A percentile compares a stretch with the other conserved stretches of the same genome.
phyloP scores from a whole-genome alignment of 2,797 vertebrate species.

The Enteromius fasciolatus region DNA sequence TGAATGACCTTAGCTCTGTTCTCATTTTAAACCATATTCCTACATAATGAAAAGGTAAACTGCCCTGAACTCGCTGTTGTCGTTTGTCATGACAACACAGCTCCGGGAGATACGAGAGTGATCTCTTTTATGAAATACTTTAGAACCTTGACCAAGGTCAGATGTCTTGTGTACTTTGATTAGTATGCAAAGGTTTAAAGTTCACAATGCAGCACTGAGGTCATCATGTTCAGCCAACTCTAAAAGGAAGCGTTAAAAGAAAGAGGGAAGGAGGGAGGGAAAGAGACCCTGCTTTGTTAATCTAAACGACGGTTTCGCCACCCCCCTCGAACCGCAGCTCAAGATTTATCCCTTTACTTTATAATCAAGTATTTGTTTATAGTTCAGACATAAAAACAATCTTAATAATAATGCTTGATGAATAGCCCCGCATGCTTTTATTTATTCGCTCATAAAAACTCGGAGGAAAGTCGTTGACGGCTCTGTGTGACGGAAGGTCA shows the following conservation, averaged over 20 bases:
- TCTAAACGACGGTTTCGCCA: slow-evolving; percentile 73
- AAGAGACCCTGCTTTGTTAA: slow-evolving; percentile 72
- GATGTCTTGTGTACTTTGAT: slow-evolving; percentile 50
- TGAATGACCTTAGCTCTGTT: slow-evolving; percentile 39
- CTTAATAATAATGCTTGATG: slow-evolving; percentile 78
- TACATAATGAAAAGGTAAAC: slow-evolving; percentile 35
- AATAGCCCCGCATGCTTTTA: slow-evolving; percentile 74
- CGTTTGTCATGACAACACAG: slow-evolving; percentile 36
- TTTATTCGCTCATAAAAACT: slow-evolving; percentile 82
- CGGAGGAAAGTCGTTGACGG: slow-evolving; percentile 68
- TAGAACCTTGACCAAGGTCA: slow-evolving; percentile 58
- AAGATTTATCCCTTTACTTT: slow-evolving; percentile 78
- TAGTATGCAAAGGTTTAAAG: slow-evolving; percentile 61
- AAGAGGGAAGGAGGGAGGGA: slow-evolving; percentile 32
- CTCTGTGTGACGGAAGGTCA: slow-evolving; percentile 74
- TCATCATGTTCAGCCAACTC: slow-evolving; percentile 58
- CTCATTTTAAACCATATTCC: slow-evolving; percentile 29
- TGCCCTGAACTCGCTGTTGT: slow-evolving; percentile 43
- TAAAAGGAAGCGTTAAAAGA: slow-evolving; percentile 54
- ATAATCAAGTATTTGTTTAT: slow-evolving; percentile 84
- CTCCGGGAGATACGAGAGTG: slow-evolving; percentile 40
- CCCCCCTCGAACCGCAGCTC: slow-evolving; percentile 63
- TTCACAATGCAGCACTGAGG: slow-evolving; percentile 56
- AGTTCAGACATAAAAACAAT: slow-evolving; percentile 82
- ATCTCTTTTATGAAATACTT: slow-evolving; percentile 52